These are phyloP conservation scores for Neuroterus valhalla DNA, from an alignment of 1,140 invertebrate genomes.

Conservation along the genomic window DNA sequence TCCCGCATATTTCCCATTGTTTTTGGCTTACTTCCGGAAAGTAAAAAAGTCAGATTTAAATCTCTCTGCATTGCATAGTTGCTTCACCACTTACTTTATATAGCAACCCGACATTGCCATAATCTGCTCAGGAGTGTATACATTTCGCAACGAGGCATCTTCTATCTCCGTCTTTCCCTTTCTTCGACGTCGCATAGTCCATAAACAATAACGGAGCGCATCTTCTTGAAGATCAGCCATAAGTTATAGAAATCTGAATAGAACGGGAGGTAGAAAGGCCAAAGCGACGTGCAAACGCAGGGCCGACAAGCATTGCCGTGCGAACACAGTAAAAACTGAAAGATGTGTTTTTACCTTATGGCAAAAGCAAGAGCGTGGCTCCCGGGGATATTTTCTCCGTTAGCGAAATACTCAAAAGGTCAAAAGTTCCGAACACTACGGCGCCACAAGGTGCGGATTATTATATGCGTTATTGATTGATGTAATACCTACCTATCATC, in stretches of 20 bases:
- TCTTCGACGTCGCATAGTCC: conserved; percentile 36
- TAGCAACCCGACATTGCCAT: conserved; percentile 35
- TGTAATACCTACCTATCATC: not conserved
- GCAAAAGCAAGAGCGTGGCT: conserved; percentile 37
- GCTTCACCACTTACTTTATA: conserved; percentile 37
- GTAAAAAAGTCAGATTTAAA: not conserved
- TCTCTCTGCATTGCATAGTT: conserved; percentile 25
- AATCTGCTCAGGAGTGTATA: conserved; percentile 6
- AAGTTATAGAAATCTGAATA: conserved; percentile 51
- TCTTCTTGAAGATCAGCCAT: conserved; percentile 51
- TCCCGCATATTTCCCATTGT: not conserved
- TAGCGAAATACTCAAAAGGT: not conserved
- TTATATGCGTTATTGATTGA: not conserved
- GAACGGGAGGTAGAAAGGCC: conserved; percentile 35
- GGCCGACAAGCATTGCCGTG: conserved; percentile 37
- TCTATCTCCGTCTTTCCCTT: conserved; percentile 27
- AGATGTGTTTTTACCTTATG: conserved; percentile 38
- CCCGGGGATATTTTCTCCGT: conserved; percentile 39
- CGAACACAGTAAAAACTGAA: conserved; percentile 42
- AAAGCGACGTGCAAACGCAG: conserved; percentile 37
- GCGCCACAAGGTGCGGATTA: not conserved
- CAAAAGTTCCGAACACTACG: not conserved
- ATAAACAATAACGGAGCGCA: conserved; percentile 47
- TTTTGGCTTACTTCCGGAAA: not conserved
- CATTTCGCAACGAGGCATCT: conserved; percentile 39